These are phyloP conservation scores for Pygoscelis antarcticus DNA, from an alignment of 2,113 vertebrate genomes.

Conservation along the genomic window DNA sequence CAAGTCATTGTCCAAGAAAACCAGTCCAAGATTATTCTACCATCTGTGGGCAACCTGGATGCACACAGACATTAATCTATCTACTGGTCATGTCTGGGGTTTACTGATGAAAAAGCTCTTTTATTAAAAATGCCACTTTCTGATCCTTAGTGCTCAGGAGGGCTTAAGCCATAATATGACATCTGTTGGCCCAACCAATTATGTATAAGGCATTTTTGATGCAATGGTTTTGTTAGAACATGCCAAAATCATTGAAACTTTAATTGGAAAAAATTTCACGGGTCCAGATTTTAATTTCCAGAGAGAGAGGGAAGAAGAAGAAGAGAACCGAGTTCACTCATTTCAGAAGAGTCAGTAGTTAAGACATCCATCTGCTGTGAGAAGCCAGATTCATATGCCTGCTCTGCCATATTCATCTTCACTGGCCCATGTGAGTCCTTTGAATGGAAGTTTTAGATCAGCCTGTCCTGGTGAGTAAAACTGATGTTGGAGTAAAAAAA, in stretches of 20 bases:
- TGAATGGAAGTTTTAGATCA: neutral
- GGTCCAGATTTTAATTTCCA: constrained; percentile 63
- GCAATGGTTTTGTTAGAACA: constrained; percentile 54
- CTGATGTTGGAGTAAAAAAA: neutral
- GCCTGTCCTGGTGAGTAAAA: neutral
- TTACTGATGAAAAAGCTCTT: constrained; percentile 55
- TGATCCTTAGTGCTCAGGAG: constrained; percentile 62
- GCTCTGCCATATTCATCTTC: neutral
- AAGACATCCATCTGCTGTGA: constrained; percentile 52
- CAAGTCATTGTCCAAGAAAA: constrained; percentile 48
- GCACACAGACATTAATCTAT: constrained; percentile 49
- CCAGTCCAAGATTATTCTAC: constrained; percentile 48
- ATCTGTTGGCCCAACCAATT: constrained; percentile 65
- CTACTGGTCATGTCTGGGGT: constrained; percentile 49
- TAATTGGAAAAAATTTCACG: constrained; percentile 60
- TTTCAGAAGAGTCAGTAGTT: constrained; percentile 40
- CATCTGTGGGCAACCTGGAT: constrained; percentile 62
- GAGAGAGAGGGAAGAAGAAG: constrained; percentile 18
- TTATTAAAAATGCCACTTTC: constrained; percentile 67
- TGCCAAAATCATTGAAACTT: constrained; percentile 61
- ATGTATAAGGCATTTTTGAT: constrained; percentile 51
- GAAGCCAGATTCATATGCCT: neutral
- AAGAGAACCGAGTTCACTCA: neutral
- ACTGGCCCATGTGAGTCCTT: neutral
- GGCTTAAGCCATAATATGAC: constrained; percentile 64